phyloP scores from a whole-genome alignment of 2,113 vertebrate genomes.

The Todiramphus chloris region DNA sequence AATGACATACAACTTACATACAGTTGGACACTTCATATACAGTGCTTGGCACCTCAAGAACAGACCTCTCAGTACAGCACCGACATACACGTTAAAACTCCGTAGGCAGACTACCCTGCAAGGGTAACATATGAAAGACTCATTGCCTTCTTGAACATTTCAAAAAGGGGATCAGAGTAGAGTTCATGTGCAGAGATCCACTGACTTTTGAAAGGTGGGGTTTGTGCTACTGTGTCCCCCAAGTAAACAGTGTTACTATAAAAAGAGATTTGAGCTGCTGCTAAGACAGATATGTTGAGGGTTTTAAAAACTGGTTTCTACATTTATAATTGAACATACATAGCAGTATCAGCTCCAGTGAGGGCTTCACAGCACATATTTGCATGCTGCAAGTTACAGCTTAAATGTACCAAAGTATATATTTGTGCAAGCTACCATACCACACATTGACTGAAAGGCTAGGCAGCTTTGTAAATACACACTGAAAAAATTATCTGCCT shows the following conservation, averaged over 20 bases:
- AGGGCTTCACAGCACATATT: background rate
- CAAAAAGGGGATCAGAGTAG: background rate
- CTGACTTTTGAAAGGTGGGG: background rate
- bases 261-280: background rate
- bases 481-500: slow-evolving; percentile 21
- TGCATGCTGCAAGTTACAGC: background rate
- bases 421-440: slow-evolving; percentile 21
- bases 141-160: background rate
- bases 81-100: background rate
- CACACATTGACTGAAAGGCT: slow-evolving; percentile 18
- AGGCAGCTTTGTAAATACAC: slow-evolving; percentile 35
- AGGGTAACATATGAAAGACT: background rate
- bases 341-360: background rate
- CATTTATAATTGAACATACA: background rate
- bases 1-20: background rate
- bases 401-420: background rate
- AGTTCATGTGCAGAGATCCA: background rate
- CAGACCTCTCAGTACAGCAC: background rate
- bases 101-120: background rate
- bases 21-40: background rate
- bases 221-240: background rate
- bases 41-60: background rate
- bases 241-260: background rate
- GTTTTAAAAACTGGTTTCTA: background rate
- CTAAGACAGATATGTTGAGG: background rate